Percentiles rank a stretch among this genome's conserved stretches.
phyloP scores from a whole-genome alignment of 2,888 invertebrate species.

The Caenorhabditis virilis region DNA sequence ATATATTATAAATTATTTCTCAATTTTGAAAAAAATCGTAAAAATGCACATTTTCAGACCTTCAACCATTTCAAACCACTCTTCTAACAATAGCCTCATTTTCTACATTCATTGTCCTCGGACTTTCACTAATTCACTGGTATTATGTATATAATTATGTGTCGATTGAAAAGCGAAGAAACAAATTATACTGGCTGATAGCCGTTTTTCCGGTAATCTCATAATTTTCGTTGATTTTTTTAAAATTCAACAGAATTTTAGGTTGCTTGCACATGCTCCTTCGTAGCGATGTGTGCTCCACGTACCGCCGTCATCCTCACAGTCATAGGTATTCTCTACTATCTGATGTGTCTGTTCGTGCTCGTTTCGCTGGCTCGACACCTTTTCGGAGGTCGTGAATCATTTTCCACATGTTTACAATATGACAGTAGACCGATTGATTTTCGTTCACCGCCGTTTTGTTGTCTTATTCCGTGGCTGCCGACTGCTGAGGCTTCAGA shows the following conservation, averaged over 20 bases:
- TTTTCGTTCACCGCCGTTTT: constrained; percentile 64
- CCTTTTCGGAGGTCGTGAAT: constrained; percentile 50
- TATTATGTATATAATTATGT: constrained; percentile 53
- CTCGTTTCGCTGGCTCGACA: constrained; percentile 63
- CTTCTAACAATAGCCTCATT: constrained; percentile 51
- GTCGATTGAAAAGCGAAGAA: constrained; percentile 60
- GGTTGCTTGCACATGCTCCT: constrained; percentile 59
- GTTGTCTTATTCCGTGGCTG: constrained; percentile 58
- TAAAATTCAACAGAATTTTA: constrained; percentile 17
- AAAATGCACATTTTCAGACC: constrained; percentile 42
- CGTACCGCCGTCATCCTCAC: constrained; percentile 61
- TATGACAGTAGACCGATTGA: constrained; percentile 52
- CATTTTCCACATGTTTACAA: constrained; percentile 45
- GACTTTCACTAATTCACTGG: constrained; percentile 55
- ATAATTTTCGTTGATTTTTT: background rate
- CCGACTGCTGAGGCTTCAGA: constrained; percentile 56
- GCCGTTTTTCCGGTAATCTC: constrained; percentile 57
- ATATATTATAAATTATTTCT: too few relatives aligned
- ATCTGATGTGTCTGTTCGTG: constrained; percentile 64
- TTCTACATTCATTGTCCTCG: constrained; percentile 48
- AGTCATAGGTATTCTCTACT: constrained; percentile 63
- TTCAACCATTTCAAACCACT: constrained; percentile 54
- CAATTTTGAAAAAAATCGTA: background rate
- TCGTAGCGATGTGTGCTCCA: constrained; percentile 64
- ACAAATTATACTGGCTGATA: constrained; percentile 65